Percentiles rank a stretch among this genome's conserved stretches.
Conservation (phyloP, 2,113 vertebrate genomes). For the Mionectes macconnelli region DNA sequence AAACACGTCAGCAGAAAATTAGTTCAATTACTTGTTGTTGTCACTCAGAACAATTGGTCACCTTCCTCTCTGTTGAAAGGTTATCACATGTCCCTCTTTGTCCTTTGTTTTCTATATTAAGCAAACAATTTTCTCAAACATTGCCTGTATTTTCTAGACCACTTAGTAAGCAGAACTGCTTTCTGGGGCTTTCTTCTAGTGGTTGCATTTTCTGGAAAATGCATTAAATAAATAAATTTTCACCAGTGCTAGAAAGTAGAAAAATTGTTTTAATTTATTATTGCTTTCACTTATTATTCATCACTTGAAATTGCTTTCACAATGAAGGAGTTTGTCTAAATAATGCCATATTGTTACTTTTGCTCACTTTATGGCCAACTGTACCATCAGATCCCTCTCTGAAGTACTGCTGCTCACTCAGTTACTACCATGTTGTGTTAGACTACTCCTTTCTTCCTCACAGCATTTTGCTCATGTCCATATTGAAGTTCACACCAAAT, state of each 20-base stretch:
- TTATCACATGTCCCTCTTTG: not conserved
- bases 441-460: not conserved
- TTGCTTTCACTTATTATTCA: not conserved
- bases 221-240: not conserved
- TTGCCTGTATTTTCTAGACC: not conserved
- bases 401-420: not conserved
- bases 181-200: not conserved
- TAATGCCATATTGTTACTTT: not conserved
- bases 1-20: not conserved
- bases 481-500: not conserved
- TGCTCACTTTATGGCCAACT: not conserved
- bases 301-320: not conserved
- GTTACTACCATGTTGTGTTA: not conserved
- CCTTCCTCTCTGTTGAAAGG: not conserved
- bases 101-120: not conserved
- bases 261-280: not conserved
- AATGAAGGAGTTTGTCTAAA: not conserved
- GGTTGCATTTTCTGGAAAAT: not conserved
- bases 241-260: not conserved
- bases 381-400: not conserved
- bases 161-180: not conserved
- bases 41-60: not conserved
- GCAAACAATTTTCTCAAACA: not conserved
- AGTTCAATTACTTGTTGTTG: not conserved
- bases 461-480: not conserved